Percentiles rank a stretch among this genome's conserved stretches.
Conservation (phyloP, 1,140 invertebrate species). For the Dendrolimus punctatus region DNA sequence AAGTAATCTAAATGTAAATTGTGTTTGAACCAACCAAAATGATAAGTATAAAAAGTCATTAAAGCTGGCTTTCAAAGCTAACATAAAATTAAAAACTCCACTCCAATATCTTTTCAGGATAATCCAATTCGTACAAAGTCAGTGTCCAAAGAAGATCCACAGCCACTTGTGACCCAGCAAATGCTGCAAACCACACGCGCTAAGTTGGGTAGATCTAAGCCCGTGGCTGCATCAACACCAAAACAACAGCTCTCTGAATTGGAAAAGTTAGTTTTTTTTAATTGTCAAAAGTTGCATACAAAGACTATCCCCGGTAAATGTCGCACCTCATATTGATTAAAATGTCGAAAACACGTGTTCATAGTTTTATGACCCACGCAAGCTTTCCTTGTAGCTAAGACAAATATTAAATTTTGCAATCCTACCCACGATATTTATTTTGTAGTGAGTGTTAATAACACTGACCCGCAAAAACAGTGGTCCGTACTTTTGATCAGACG, state of each 20-base stretch:
- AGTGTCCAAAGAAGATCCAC: conserved; percentile 21
- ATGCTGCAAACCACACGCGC: conserved; percentile 50
- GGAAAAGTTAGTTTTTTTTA: conserved; percentile 39
- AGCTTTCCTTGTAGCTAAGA: no score
- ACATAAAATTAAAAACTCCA: neutral
- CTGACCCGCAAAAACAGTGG: no score
- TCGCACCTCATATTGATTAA: neutral
- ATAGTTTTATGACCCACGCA: neutral
- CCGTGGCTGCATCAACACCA: conserved; percentile 48
- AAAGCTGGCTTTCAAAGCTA: neutral
- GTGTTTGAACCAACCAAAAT: neutral
- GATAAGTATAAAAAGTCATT: neutral
- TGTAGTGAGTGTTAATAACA: no score
- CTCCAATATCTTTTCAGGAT: conserved; percentile 27
- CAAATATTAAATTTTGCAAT: no score
- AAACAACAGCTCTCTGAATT: conserved; percentile 53
- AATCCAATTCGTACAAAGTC: conserved; percentile 48
- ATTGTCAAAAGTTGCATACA: neutral
- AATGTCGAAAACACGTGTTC: neutral
- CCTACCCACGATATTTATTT: no score
- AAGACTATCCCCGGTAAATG: conserved; percentile 1
- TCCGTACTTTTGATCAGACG: no score
- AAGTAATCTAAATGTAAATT: no score
- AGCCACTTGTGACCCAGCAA: conserved; percentile 48
- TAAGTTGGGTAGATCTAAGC: conserved; percentile 39